Conservation (phyloP, 1,140 invertebrate genomes). For the Drosophila melanogaster region DNA sequence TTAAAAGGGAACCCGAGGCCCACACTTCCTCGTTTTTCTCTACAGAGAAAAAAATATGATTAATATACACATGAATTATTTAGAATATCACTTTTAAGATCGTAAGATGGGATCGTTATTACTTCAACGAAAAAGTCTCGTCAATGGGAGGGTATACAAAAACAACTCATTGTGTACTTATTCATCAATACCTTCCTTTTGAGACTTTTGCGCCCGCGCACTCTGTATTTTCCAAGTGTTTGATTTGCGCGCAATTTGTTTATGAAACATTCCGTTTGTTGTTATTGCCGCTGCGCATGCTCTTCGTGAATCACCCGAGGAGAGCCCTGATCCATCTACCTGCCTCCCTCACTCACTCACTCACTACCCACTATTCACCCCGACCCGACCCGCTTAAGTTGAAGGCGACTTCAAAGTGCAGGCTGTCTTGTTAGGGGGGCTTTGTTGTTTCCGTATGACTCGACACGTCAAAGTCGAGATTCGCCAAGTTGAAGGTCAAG, state of each 20-base stretch:
- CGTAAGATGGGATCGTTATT: no score
- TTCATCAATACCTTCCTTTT: constrained; percentile 27
- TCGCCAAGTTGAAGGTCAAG: constrained; percentile 79
- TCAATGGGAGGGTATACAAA: neutral
- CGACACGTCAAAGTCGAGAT: constrained; percentile 53
- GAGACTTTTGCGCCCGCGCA: constrained; percentile 46
- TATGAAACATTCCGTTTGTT: constrained; percentile 43
- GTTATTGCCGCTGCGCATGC: constrained; percentile 31
- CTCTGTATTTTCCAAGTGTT: constrained; percentile 22
- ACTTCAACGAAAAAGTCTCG: no score
- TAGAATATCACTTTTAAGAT: no score
- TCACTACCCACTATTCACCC: constrained; percentile 6
- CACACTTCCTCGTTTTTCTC: constrained; percentile 9
- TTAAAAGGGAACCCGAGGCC: constrained; percentile 63
- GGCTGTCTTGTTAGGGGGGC: constrained; percentile 44
- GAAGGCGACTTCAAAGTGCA: constrained; percentile 75
- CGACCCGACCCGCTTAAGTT: constrained; percentile 24
- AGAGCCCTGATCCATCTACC: constrained; percentile 29
- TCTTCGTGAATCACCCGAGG: constrained; percentile 55
- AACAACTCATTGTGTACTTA: constrained; percentile 11
- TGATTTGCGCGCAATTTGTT: constrained; percentile 45
- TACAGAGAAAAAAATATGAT: constrained; percentile 10
- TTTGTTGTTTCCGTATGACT: constrained; percentile 77
- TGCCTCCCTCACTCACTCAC: neutral
- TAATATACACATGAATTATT: neutral